Conservation (phyloP, 2,113 vertebrate species). For the Haliaeetus leucogaster region DNA sequence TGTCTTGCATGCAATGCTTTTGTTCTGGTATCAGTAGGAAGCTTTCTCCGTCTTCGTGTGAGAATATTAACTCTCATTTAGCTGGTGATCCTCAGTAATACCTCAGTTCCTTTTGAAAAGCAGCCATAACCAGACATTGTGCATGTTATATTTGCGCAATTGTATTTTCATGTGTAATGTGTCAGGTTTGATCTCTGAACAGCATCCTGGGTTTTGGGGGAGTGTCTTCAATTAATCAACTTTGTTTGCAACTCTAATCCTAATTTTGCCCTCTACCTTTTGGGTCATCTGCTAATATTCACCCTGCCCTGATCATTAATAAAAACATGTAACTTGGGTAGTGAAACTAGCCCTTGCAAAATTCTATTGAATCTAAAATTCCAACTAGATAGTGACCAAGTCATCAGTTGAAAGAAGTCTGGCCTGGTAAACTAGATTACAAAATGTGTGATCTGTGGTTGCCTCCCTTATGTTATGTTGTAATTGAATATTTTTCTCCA, state of each 20-base stretch:
- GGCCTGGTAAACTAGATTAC: not conserved
- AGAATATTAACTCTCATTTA: not conserved
- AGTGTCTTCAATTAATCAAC: not conserved
- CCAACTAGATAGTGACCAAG: not conserved
- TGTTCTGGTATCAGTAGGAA: not conserved
- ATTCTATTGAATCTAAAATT: not conserved
- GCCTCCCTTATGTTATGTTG: not conserved
- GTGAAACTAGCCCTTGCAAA: not conserved
- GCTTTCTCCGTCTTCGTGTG: not conserved
- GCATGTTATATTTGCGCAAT: accelerated
- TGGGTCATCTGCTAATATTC: not conserved
- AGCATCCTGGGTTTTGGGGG: no score
- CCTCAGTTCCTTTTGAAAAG: not conserved
- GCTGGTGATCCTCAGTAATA: not conserved
- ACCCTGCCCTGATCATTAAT: not conserved
- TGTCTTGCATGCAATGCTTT: not conserved
- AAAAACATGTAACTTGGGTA: not conserved
- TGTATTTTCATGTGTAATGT: not conserved
- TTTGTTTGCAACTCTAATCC: not conserved
- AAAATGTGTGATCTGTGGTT: not conserved
- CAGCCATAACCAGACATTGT: not conserved
- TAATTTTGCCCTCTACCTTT: not conserved
- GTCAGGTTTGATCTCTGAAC: not conserved
- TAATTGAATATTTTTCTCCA: not conserved
- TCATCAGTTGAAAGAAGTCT: not conserved